phyloP scores from a whole-genome alignment of 2,797 vertebrate genomes.

The Staurois parvus region DNA sequence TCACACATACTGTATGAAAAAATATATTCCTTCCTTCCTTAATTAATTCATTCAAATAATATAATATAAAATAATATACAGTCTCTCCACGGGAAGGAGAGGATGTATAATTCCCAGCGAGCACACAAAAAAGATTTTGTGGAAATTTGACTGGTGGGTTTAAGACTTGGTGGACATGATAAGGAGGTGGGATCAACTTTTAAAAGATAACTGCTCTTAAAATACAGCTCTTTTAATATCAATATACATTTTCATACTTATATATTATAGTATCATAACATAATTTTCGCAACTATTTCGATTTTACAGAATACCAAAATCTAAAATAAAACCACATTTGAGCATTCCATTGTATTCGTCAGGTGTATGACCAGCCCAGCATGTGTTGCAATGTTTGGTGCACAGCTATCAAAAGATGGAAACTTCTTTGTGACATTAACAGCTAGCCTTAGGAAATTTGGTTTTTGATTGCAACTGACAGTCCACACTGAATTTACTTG shows the following conservation, averaged over 20 bases:
- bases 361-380: constrained; percentile 9
- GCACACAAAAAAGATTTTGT: too few relatives aligned
- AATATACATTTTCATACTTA: background rate
- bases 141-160: too few relatives aligned
- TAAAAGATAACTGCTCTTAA: too few relatives aligned
- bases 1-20: too few relatives aligned
- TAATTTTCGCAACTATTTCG: background rate
- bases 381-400: background rate
- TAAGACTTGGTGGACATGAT: too few relatives aligned
- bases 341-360: background rate
- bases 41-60: too few relatives aligned
- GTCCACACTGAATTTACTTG: constrained; percentile 37
- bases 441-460: constrained; percentile 41
- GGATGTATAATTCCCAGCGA: too few relatives aligned
- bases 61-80: too few relatives aligned
- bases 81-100: too few relatives aligned
- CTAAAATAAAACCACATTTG: background rate
- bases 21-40: too few relatives aligned
- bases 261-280: background rate
- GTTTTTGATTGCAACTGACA: constrained; percentile 29
- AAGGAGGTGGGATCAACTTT: too few relatives aligned
- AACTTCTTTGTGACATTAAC: constrained; percentile 18
- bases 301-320: background rate
- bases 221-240: background rate
- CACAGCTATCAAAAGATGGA: constrained; percentile 5